Percentiles rank a stretch among this genome's conserved stretches.
Evolutionary conservation across 2,797 vertebrate species (phyloP).

Genomic region (Lerista edwardsae): DNA sequence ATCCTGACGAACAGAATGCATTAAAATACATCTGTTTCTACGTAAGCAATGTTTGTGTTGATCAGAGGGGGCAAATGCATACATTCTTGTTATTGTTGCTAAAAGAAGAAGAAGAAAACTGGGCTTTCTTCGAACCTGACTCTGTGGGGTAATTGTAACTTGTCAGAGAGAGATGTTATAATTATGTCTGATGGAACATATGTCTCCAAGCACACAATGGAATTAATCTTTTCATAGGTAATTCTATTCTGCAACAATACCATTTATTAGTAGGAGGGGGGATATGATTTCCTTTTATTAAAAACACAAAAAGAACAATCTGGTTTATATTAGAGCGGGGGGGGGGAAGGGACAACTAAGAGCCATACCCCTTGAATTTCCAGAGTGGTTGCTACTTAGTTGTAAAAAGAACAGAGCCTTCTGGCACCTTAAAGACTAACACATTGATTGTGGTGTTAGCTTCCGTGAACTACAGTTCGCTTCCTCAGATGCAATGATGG

Average conservation of each 20-base stretch:
- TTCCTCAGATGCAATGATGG: no score
- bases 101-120: neutral
- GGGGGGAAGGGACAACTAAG: neutral
- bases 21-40: conserved; percentile 48
- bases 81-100: conserved; percentile 22
- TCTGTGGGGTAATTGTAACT: conserved; percentile 62
- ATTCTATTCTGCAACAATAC: conserved; percentile 52
- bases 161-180: conserved; percentile 62
- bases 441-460: no score
- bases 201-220: conserved; percentile 40
- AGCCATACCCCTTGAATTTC: neutral
- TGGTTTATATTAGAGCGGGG: neutral
- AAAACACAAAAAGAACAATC: conserved; percentile 16
- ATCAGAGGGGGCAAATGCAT: conserved; percentile 46
- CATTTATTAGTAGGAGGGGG: conserved; percentile 55
- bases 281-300: conserved; percentile 64
- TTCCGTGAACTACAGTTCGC: no score
- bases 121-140: conserved; percentile 40
- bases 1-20: conserved; percentile 33
- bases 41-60: conserved; percentile 45
- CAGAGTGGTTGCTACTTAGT: neutral
- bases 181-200: conserved; percentile 64
- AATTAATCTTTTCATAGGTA: conserved; percentile 60
- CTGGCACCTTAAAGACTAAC: no score
- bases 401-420: neutral